Base-by-base conservation (phyloP, 1,140 invertebrate species). In the Penaeus indicus region DNA sequence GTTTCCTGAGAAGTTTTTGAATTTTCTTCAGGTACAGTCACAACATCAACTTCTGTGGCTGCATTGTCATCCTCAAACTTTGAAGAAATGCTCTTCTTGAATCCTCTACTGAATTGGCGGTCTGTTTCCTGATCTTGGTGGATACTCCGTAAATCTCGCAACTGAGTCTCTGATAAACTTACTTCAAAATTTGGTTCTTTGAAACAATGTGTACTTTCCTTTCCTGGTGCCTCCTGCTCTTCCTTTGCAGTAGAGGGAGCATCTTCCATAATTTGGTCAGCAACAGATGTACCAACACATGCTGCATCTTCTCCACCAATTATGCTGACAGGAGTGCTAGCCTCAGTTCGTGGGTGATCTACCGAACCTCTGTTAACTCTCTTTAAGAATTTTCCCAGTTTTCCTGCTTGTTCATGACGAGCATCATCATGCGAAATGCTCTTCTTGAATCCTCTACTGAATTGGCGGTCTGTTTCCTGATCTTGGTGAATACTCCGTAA, bases 341-440 rank as follows among this genome's bases (percentile, higher is more conserved):
- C 67, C 38, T 89, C 90, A 38, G 85, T 77, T 25, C 90, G 87
- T 10, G 85, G 82, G 60, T 89, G 82, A 64, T 91, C 90, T 27
- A 88, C 85, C 0, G 90, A 91, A 5, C 67, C 84, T 75, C 90
- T 38, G 64, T 89, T 89, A 80, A 78, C 75, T 42, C 85, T 75
- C 78, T 78, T 89, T 38, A 89, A 69, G 67, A 91, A 91, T 63
- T 91, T 91, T 25, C 85, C 72, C 19, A 91, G 84, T 80, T 89
- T 89, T 18, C 90, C 89, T 60, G 83, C 85, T 42, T 89, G 84
- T 85, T 91, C 88, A 21, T 85, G 88, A 27, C 85, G 88, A 81
- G 67, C 83, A 13, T 79, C 88, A 72, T 86, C 87, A 47, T 60
- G 69, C 42, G 21, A 32, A 32, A n/a, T n/a, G n/a, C n/a, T n/a